Evolutionary conservation across 2,113 vertebrate genomes (phyloP).

Genomic region (Donacobius atricapilla): DNA sequence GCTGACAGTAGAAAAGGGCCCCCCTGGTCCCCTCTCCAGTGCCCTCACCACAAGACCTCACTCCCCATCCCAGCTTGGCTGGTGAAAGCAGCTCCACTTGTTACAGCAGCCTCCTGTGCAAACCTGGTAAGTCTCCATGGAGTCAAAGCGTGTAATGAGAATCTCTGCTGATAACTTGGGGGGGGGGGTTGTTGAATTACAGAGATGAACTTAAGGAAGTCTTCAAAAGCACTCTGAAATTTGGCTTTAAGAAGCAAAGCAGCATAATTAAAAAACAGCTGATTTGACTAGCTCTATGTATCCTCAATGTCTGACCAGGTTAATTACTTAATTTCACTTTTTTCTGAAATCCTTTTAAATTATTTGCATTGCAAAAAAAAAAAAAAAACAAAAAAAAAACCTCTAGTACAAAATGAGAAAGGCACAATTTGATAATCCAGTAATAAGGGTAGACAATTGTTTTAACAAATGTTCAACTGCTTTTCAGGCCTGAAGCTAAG

Average conservation of each 20-base stretch:
- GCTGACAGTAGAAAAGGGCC: not conserved
- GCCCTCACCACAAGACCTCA: fast-evolving
- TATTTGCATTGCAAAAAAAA: conserved; percentile 17
- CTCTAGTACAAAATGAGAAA: conserved; percentile 20
- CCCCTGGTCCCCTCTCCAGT: not conserved
- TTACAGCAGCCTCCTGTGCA: not conserved
- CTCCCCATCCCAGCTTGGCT: not conserved
- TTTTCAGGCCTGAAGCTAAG: conserved; percentile 51
- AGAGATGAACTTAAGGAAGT: not conserved
- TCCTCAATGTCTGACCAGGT: not conserved
- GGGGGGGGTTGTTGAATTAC: not conserved
- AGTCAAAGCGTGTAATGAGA: not conserved
- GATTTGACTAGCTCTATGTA: conserved; percentile 3
- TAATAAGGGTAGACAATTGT: conserved; percentile 32
- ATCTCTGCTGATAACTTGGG: not conserved
- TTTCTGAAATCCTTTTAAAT: conserved; percentile 43
- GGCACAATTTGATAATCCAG: conserved; percentile 4
- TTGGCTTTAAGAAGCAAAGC: not conserved
- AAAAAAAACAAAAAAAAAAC: fast-evolving
- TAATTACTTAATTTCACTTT: conserved; percentile 32
- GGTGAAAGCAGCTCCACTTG: fast-evolving
- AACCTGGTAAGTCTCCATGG: not conserved
- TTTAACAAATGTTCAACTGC: conserved; percentile 35
- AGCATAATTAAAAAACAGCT: not conserved
- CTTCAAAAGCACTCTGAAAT: conserved; percentile 4